A percentile compares a stretch with the other conserved stretches of the same genome.
These are phyloP conservation scores for Wiebesia pumilae DNA, from an alignment of 1,140 invertebrate species.

Conservation along the genomic window DNA sequence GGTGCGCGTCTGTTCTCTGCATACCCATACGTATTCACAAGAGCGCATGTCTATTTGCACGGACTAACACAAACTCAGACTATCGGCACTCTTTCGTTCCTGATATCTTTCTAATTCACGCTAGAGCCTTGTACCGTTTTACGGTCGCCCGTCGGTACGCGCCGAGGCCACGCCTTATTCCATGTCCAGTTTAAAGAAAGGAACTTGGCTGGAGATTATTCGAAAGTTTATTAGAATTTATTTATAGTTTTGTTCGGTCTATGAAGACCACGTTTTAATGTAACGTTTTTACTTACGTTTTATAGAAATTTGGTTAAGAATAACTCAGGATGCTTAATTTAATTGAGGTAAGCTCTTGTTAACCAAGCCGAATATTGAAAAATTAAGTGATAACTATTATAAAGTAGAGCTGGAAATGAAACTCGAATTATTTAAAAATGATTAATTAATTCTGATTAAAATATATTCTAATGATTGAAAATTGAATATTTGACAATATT, in stretches of 20 bases:
- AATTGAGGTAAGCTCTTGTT: too few species aligned
- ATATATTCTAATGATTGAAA: too few species aligned
- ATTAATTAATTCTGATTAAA: too few species aligned
- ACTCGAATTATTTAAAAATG: too few species aligned
- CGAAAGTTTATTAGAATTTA: not conserved
- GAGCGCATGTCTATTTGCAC: not conserved
- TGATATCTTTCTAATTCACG: slow-evolving; percentile 48
- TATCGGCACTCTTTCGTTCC: not conserved
- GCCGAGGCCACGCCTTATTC: slow-evolving; percentile 20
- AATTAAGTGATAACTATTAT: too few species aligned
- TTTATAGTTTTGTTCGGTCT: not conserved
- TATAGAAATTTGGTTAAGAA: too few species aligned
- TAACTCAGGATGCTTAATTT: too few species aligned
- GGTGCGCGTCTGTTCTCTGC: not conserved
- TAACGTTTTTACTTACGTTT: too few species aligned
- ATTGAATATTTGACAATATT: too few species aligned
- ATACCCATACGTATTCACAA: too few species aligned
- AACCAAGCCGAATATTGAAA: too few species aligned
- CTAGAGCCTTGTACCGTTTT: slow-evolving; percentile 43
- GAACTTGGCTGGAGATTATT: not conserved
- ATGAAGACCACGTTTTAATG: not conserved
- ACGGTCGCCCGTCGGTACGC: slow-evolving; percentile 14
- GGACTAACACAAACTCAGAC: not conserved
- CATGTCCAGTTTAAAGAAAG: slow-evolving; percentile 3
- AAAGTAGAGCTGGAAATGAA: too few species aligned